phyloP scores from a whole-genome alignment of 2,888 invertebrate genomes.

The Latrodectus hesperus region DNA sequence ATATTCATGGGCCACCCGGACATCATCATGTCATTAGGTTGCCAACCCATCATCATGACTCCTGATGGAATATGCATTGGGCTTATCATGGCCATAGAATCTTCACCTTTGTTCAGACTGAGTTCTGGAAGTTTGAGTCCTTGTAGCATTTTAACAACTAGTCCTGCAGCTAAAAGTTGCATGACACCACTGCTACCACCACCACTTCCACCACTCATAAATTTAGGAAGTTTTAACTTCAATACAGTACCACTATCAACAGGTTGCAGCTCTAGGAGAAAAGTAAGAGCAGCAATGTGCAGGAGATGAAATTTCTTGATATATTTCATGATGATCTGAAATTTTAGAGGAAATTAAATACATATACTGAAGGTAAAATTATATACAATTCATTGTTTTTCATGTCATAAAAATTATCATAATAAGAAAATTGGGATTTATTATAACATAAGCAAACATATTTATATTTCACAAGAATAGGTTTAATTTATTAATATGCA shows the following conservation, averaged over 20 bases:
- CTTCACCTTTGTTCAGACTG: not conserved
- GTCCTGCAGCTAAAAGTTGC: slow-evolving; percentile 41
- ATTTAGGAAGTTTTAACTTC: not conserved
- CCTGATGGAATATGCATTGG: slow-evolving; percentile 28
- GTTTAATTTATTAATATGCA: too few species aligned
- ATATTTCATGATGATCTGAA: not conserved
- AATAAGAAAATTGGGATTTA: too few species aligned
- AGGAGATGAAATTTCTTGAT: not conserved
- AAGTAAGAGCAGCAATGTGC: not conserved
- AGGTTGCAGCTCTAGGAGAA: not conserved
- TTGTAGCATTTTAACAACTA: slow-evolving; percentile 43
- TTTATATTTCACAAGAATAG: too few species aligned
- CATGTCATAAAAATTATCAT: too few species aligned
- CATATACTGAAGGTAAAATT: not conserved
- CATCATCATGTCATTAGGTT: not conserved
- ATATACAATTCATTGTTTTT: too few species aligned
- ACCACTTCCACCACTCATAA: slow-evolving; percentile 13
- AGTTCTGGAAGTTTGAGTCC: slow-evolving; percentile 30
- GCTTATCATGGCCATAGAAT: slow-evolving; percentile 11
- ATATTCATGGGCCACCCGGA: slow-evolving; percentile 6
- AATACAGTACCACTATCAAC: not conserved
- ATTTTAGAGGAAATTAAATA: not conserved
- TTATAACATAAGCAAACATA: too few species aligned
- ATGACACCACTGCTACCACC: slow-evolving; percentile 30
- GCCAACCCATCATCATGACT: slow-evolving; percentile 26